Percentiles rank a stretch among this genome's conserved stretches.
Evolutionary conservation across 2,113 vertebrate species (phyloP).

Genomic region (Pedionomus torquatus): DNA sequence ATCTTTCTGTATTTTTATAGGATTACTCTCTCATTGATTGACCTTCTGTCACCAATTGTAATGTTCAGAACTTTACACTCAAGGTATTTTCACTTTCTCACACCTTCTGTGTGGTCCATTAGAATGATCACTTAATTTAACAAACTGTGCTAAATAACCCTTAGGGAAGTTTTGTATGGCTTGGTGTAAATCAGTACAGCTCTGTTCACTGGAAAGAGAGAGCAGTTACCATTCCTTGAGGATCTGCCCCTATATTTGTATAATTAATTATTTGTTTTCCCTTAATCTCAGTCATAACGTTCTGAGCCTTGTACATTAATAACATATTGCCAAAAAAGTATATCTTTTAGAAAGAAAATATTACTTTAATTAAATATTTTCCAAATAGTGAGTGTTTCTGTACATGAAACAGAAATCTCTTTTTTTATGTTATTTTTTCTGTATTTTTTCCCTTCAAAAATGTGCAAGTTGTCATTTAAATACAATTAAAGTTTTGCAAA

Average conservation of each 20-base stretch:
- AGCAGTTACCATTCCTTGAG: not conserved
- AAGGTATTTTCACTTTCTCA: slow-evolving; percentile 5
- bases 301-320: not conserved
- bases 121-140: slow-evolving; percentile 27
- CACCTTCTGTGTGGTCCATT: slow-evolving; percentile 24
- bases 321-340: not conserved
- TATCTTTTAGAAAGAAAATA: not conserved
- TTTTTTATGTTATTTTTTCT: not conserved
- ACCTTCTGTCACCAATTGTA: slow-evolving; percentile 61
- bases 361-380: not conserved
- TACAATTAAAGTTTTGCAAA: not conserved
- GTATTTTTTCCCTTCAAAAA: not conserved
- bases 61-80: slow-evolving; percentile 30
- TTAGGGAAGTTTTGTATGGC: not conserved
- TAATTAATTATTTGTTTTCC: not conserved
- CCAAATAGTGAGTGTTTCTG: not conserved
- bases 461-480: not conserved
- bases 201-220: not conserved
- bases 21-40: slow-evolving; percentile 47
- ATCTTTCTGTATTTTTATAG: slow-evolving; percentile 54
- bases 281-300: not conserved
- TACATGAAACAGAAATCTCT: not conserved
- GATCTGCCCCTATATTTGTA: not conserved
- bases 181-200: not conserved
- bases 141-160: not conserved